These are phyloP conservation scores for Heliconius ethilla DNA, from an alignment of 2,888 invertebrate genomes.

Conservation along the genomic window DNA sequence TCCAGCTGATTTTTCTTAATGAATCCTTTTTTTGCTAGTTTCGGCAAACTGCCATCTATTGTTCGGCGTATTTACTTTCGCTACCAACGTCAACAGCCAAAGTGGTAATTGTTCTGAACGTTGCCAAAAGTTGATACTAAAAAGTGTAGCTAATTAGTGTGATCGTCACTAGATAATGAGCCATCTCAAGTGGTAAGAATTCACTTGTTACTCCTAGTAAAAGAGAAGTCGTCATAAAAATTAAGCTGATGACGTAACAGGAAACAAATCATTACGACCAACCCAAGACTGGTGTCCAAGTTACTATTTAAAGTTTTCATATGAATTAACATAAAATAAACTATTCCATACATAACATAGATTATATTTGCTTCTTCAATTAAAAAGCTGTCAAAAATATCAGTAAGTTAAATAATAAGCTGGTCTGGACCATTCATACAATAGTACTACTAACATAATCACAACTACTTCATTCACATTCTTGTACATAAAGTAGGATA, in stretches of 20 bases:
- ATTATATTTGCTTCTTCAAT: not conserved
- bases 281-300: constrained; percentile 18
- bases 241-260: constrained; percentile 35
- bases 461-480: not conserved
- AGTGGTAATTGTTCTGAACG: constrained; percentile 34
- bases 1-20: constrained; percentile 51
- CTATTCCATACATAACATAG: not conserved
- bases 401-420: no score
- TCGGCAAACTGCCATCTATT: constrained; percentile 40
- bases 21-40: constrained; percentile 28
- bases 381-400: not conserved
- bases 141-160: constrained; percentile 22
- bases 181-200: constrained; percentile 20
- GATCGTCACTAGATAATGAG: constrained; percentile 16
- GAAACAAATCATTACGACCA: constrained; percentile 38
- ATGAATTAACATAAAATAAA: not conserved
- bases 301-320: not conserved
- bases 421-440: no score
- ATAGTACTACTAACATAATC: not conserved
- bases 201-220: constrained; percentile 1
- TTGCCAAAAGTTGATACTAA: constrained; percentile 32
- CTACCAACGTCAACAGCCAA: constrained; percentile 4
- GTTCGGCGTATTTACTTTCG: constrained; percentile 28
- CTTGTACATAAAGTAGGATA: not conserved
- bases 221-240: constrained; percentile 30